Base-by-base conservation (phyloP, 2,113 vertebrate species). In the Poicephalus gulielmi region DNA sequence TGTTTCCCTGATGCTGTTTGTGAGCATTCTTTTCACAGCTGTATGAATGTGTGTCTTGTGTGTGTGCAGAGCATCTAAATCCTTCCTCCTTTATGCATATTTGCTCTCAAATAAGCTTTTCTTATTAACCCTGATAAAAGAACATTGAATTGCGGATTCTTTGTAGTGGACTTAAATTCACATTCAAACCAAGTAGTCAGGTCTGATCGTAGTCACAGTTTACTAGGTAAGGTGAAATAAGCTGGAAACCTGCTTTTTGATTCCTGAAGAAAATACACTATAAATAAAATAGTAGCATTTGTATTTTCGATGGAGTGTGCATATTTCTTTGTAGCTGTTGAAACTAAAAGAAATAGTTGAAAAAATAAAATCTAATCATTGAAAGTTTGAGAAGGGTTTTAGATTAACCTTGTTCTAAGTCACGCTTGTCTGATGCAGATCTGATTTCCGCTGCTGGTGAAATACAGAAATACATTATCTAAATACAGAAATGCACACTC, bases 291-390 rank as follows among this genome's bases (percentile, higher is more conserved):
- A 88, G 13, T 43, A 75, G 10, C 41, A 37, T 49, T 84, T 73
- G 5, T 66, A 24, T 47, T 30, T 89, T 87, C 41, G 77, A 0
- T 69, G 12, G 28, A 46, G 25, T 0, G 0, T 44, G 27, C 4
- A 0, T 92, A 17, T 94, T 94, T 84, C n/a, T 78, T 89, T 24
- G 46, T 28, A 89, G 60, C 33, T 92, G 28, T 79, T 92, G 44
- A 70, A 66, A 70, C 17, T 55, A 68, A 22, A 39, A 23, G 53
- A 63, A 17, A 35, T 37, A 90, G 30, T 76, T 86, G 44, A 67
- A 82, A 90, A 92, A 84, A 41, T 44, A 24, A 86, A 74, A 78
- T n/a, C 15, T 33, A 70, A 31, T 76, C 9, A 37, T 10, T n/a
- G 28, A 15, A 62, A 78, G 30, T 91, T 89, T 83, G n/a, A 79